Evolutionary conservation across 2,113 vertebrate species (phyloP).

Genomic region (Alectura lathami): DNA sequence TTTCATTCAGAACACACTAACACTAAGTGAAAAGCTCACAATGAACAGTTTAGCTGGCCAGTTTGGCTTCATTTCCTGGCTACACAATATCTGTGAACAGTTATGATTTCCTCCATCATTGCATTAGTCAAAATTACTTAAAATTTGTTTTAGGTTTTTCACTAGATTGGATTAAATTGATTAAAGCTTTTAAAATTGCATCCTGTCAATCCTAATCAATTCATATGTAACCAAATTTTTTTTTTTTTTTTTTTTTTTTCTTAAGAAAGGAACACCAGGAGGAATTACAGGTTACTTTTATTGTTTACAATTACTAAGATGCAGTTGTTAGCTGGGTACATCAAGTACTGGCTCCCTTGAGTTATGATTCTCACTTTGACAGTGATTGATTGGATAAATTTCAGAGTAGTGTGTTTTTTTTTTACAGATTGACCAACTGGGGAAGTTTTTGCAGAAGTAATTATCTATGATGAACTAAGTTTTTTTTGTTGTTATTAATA

Average conservation of each 20-base stretch:
- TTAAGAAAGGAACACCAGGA: neutral
- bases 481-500: neutral
- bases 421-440: neutral
- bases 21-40: conserved; percentile 34
- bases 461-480: neutral
- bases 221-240: neutral
- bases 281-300: neutral
- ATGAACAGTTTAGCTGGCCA: conserved; percentile 35
- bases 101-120: conserved; percentile 54
- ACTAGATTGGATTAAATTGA: conserved; percentile 27
- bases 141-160: neutral
- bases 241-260: neutral
- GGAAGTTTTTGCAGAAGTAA: neutral
- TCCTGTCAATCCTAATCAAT: neutral
- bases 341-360: neutral
- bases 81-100: conserved; percentile 27
- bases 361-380: neutral
- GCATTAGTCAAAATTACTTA: neutral
- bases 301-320: neutral
- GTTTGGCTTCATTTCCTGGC: conserved; percentile 55
- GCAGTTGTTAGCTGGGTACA: neutral
- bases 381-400: neutral
- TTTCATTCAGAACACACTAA: conserved; percentile 69
- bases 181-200: conserved; percentile 7
- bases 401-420: neutral